Evolutionary conservation across 1,140 invertebrate genomes (phyloP).

Genomic region (Zophobas morio): DNA sequence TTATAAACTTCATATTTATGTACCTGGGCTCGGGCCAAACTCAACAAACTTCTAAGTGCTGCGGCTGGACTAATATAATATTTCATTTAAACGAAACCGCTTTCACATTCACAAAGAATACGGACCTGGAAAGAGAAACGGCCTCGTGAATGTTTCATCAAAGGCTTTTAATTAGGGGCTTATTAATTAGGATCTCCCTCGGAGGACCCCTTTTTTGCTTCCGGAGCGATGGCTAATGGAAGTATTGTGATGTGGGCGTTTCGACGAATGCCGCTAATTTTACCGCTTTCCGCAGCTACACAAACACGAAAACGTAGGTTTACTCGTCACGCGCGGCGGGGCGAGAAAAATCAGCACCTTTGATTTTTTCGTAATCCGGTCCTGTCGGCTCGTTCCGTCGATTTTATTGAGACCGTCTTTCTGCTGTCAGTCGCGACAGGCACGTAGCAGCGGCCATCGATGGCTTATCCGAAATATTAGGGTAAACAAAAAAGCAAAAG

Average conservation of each 20-base stretch:
- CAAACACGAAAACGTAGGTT: no score
- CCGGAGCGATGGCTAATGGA: no score
- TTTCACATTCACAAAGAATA: slow-evolving; percentile 35
- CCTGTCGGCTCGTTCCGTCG: no score
- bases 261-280: no score
- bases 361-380: no score
- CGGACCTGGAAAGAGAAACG: not conserved
- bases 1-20: slow-evolving; percentile 52
- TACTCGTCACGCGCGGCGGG: no score
- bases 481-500: not conserved
- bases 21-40: slow-evolving; percentile 48
- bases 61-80: slow-evolving; percentile 30
- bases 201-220: not conserved
- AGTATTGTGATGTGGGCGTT: no score
- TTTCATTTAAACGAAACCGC: slow-evolving; percentile 45
- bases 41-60: slow-evolving; percentile 49
- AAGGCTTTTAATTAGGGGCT: slow-evolving; percentile 15
- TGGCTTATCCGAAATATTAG: slow-evolving; percentile 13
- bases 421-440: not conserved
- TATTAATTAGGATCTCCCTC: not conserved
- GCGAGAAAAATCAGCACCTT: no score
- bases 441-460: slow-evolving; percentile 2
- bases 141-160: slow-evolving; percentile 28
- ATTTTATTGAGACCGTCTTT: no score
- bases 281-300: no score